These are phyloP conservation scores for Drosophila niveifrons DNA, from an alignment of 2,888 invertebrate species.

Conservation along the genomic window DNA sequence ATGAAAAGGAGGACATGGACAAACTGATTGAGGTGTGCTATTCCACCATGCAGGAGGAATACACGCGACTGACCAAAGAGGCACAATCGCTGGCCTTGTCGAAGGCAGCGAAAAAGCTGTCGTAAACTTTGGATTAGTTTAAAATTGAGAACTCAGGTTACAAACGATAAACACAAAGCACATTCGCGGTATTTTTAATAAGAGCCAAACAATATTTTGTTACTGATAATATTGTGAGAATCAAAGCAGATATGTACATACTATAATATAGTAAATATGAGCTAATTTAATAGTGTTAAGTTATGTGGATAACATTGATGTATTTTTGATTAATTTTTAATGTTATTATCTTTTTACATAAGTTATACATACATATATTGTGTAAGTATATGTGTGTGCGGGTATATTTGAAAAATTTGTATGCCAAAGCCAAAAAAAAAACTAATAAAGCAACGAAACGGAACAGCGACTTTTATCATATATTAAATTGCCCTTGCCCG, in stretches of 20 bases:
- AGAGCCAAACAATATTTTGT: constrained; percentile 30
- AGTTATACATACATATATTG: constrained; percentile 8
- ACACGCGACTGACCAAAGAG: constrained; percentile 86
- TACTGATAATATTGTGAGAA: constrained; percentile 32
- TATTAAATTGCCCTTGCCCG: background rate
- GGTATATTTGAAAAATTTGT: constrained; percentile 18
- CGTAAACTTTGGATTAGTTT: constrained; percentile 41
- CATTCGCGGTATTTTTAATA: constrained; percentile 32
- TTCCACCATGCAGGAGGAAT: constrained; percentile 89
- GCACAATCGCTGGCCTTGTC: constrained; percentile 46
- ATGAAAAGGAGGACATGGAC: constrained; percentile 88
- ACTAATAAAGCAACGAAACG: constrained; percentile 14
- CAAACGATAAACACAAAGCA: background rate
- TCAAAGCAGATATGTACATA: constrained; percentile 37
- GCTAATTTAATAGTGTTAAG: constrained; percentile 56
- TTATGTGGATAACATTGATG: constrained; percentile 30
- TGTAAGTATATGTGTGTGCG: background rate
- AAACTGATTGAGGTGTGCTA: constrained; percentile 89
- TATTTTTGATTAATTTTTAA: constrained; percentile 53
- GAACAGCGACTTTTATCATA: background rate
- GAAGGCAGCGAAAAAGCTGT: constrained; percentile 60
- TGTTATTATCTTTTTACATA: constrained; percentile 44
- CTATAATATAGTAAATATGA: constrained; percentile 17
- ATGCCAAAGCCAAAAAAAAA: constrained; percentile 32
- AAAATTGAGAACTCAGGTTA: constrained; percentile 55